Evolutionary conservation across 2,888 invertebrate species (phyloP).

Genomic region (Blastobasis lacticolella): DNA sequence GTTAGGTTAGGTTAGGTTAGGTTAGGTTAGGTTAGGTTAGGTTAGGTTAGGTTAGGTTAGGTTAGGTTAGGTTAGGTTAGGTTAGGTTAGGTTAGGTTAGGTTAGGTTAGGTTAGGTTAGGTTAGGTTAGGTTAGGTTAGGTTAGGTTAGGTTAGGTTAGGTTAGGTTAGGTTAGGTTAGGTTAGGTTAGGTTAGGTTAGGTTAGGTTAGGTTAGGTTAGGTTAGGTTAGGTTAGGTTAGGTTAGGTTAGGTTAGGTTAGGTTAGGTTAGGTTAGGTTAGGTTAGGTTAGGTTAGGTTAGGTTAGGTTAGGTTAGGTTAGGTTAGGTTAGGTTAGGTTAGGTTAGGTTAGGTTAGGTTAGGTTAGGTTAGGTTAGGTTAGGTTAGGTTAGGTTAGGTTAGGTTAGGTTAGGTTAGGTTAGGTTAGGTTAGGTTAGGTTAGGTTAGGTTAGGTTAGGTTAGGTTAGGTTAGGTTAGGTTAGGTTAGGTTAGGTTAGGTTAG

Average conservation of each 20-base stretch:
- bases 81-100: slow-evolving; percentile 2
- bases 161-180: slow-evolving; percentile 18
- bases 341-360: slow-evolving; percentile 8
- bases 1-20: not conserved
- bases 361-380: slow-evolving; percentile 10
- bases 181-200: slow-evolving; percentile 17
- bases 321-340: slow-evolving; percentile 17
- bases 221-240: slow-evolving; percentile 15
- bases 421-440: slow-evolving; percentile 5
- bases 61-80: slow-evolving; percentile 1
- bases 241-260: slow-evolving; percentile 18
- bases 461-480: slow-evolving; percentile 3
- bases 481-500: slow-evolving; percentile 10
- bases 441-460: slow-evolving; percentile 4
- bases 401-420: slow-evolving; percentile 7
- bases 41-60: slow-evolving; percentile 1
- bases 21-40: not conserved
- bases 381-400: slow-evolving; percentile 7
- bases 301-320: slow-evolving; percentile 18
- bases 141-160: slow-evolving; percentile 9
- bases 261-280: slow-evolving; percentile 11
- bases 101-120: not conserved
- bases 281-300: slow-evolving; percentile 13
- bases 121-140: slow-evolving; percentile 1
- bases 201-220: slow-evolving; percentile 8